Percentiles rank a stretch among this genome's conserved stretches.
Conservation (phyloP, 2,888 invertebrate genomes). For the Tiliacea citrago region DNA sequence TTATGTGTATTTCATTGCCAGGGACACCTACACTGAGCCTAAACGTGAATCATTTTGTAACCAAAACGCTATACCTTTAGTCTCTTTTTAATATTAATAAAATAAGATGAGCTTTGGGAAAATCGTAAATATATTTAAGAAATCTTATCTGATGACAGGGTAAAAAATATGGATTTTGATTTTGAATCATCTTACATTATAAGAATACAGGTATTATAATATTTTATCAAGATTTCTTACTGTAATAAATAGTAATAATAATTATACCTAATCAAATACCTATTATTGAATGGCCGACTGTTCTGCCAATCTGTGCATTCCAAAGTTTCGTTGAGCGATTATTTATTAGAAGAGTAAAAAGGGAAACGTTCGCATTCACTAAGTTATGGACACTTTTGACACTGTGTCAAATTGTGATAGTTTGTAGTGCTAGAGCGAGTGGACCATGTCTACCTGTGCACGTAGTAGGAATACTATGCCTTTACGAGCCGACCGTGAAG, state of each 20-base stretch:
- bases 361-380: constrained; percentile 14
- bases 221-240: constrained; percentile 41
- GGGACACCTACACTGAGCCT: constrained; percentile 67
- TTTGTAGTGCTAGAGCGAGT: constrained; percentile 23
- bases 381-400: constrained; percentile 19
- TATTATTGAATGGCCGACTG: constrained; percentile 23
- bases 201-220: constrained; percentile 43
- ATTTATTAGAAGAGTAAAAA: constrained; percentile 33
- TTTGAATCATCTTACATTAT: constrained; percentile 27
- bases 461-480: constrained; percentile 55
- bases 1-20: constrained; percentile 57
- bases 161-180: constrained; percentile 41
- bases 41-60: constrained; percentile 68
- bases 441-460: constrained; percentile 44
- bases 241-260: constrained; percentile 45
- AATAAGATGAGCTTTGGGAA: constrained; percentile 41
- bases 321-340: constrained; percentile 19
- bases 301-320: constrained; percentile 35
- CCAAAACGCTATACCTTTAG: constrained; percentile 53
- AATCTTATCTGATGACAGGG: constrained; percentile 62
- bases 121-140: constrained; percentile 48
- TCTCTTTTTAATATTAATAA: constrained; percentile 51
- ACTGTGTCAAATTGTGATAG: constrained; percentile 39
- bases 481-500: constrained; percentile 74
- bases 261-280: constrained; percentile 42